Evolutionary conservation across 2,797 vertebrate species (phyloP).

Genomic region (Sardinella longiceps): DNA sequence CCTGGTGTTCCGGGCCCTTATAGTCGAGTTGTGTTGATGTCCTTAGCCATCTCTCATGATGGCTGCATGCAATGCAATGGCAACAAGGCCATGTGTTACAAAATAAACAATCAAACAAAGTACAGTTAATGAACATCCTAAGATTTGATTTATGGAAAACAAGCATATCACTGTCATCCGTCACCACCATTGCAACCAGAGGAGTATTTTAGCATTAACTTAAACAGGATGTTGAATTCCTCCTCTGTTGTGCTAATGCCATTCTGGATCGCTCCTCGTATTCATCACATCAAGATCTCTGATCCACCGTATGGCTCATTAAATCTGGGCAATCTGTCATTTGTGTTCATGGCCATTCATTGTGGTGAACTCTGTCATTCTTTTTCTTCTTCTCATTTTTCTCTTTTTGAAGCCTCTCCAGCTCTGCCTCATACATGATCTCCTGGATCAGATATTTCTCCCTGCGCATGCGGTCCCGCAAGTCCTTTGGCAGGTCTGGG

Average conservation of each 20-base stretch:
- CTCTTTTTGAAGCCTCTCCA: constrained; percentile 95
- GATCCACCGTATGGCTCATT: not conserved
- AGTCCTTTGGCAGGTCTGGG: constrained; percentile 95
- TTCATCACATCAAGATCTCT: not conserved
- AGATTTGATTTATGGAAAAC: not conserved
- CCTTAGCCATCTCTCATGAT: not conserved
- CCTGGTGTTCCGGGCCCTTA: not conserved
- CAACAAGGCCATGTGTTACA: constrained; percentile 6
- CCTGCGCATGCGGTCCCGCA: constrained; percentile 94
- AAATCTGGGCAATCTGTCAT: not conserved
- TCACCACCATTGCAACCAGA: not conserved
- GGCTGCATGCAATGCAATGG: not conserved
- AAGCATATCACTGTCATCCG: not conserved
- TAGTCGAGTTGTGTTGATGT: not conserved
- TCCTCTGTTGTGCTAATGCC: constrained; percentile 1
- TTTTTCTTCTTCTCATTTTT: constrained; percentile 87
- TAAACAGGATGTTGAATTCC: not conserved
- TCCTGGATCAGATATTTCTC: constrained; percentile 99
- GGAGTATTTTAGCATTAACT: not conserved
- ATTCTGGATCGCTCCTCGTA: not conserved
- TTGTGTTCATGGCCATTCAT: constrained; percentile 88
- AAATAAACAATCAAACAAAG: constrained; percentile 5
- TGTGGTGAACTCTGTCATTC: constrained; percentile 91
- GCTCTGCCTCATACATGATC: constrained; percentile 98
- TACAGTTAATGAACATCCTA: not conserved